Evolutionary conservation across 2,888 invertebrate genomes (phyloP), one percentile per base, ranked within the genome.

Genomic region (Troglohyphantes excavatus): DNA sequence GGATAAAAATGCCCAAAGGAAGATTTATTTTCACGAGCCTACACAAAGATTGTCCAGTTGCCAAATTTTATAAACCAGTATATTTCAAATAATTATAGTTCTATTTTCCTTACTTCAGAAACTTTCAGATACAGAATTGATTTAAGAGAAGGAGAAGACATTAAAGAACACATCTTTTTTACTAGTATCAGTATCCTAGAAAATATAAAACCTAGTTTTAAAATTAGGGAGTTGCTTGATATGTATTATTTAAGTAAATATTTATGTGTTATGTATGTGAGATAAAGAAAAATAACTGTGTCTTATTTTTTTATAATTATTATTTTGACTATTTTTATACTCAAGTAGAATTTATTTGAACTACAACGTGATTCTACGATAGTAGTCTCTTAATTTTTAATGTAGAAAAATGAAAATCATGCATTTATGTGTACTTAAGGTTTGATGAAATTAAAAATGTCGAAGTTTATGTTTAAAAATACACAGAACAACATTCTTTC

Each of bases 51-150:
- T 53, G 53, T 53, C 17, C n/a, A 0, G 7, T 53, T 53, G 53
- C 53, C 53, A 53, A 53, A 17, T 53, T 53, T 53, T 53, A 53
- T n/a, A 53, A 53, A 53, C 53, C 53, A 53, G 53, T 53, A 53
- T 53, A 53, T 53, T 53, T 53, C 53, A 53, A 53, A 53, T 53
- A 53, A 53, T 53, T 53, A 53, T 53, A 53, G 17, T 53, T 53
- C 53, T 53, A 53, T n/a, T 53, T 17, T 53, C 53, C 53, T n/a
- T 6, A 53, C 1, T 53, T 53, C 53, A 53, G 53, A 13, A 53
- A 53, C 53, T 53, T 53, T n/a, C 17, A 53, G 13, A n/a, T 53
- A 2, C n/a, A 53, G 53, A 53, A 53, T 53, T 53, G 53, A 53
- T 53, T 53, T 53, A n/a, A n/a, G 53, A 2, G n/a, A n/a, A 53